phyloP scores from a whole-genome alignment of 2,888 invertebrate species.

The Noctua janthina region DNA sequence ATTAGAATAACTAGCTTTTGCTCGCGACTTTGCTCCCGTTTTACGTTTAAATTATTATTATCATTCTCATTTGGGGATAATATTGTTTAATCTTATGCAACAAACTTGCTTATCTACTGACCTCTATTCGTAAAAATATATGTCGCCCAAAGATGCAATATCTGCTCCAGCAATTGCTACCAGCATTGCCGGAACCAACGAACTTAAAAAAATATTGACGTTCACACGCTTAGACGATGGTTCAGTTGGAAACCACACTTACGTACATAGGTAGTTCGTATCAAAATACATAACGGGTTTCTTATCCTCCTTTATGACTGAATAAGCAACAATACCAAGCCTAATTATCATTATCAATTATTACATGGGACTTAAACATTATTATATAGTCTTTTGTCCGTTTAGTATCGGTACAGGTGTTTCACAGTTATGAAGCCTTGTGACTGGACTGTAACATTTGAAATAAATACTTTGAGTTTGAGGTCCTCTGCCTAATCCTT shows the following conservation, averaged over 20 bases:
- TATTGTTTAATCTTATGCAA: not conserved
- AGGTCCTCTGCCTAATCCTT: not conserved
- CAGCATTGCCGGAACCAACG: not conserved
- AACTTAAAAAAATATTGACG: too few relatives aligned
- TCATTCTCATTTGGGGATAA: too few relatives aligned
- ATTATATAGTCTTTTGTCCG: not conserved
- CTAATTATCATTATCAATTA: not conserved
- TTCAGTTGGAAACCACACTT: not conserved
- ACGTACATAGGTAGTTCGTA: not conserved
- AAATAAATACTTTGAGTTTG: too few relatives aligned
- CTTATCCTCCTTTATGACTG: constrained; percentile 4
- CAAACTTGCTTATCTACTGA: not conserved
- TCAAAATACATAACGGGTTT: not conserved
- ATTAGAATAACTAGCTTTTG: too few relatives aligned
- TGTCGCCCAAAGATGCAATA: too few relatives aligned
- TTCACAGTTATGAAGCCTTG: not conserved
- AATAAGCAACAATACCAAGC: not conserved
- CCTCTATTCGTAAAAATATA: not conserved
- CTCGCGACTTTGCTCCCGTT: too few relatives aligned
- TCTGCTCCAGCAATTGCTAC: not conserved
- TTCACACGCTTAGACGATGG: too few relatives aligned
- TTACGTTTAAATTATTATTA: too few relatives aligned
- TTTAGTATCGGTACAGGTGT: not conserved
- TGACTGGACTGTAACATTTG: too few relatives aligned
- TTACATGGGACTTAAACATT: not conserved